phyloP scores from a whole-genome alignment of 2,113 vertebrate species.

The Nansenia antarctica region DNA sequence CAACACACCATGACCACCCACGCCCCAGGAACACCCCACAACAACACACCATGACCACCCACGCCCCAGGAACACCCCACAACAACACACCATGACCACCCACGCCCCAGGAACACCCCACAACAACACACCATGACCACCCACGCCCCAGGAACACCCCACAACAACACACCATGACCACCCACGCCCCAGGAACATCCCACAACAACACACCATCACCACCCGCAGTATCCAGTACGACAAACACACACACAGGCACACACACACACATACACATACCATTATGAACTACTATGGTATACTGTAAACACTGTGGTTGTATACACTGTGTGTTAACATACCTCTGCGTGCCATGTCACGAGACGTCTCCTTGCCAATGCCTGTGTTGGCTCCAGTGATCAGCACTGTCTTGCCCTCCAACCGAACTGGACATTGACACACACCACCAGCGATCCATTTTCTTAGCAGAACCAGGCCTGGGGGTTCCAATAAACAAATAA shows the following conservation, averaged over 20 bases:
- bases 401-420: slow-evolving; percentile 71
- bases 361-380: slow-evolving; percentile 78
- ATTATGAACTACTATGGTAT: neutral
- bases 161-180: slow-evolving; percentile 73
- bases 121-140: slow-evolving; percentile 75
- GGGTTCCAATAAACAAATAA: slow-evolving; percentile 2
- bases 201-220: too few species aligned
- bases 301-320: neutral
- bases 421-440: slow-evolving; percentile 50
- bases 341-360: slow-evolving; percentile 71
- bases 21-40: slow-evolving; percentile 37
- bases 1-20: slow-evolving; percentile 77
- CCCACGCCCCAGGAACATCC: slow-evolving; percentile 53
- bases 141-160: slow-evolving; percentile 47
- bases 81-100: slow-evolving; percentile 75
- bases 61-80: slow-evolving; percentile 41
- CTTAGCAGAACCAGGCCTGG: slow-evolving; percentile 49
- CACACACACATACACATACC: slow-evolving; percentile 8
- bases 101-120: slow-evolving; percentile 47
- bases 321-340: slow-evolving; percentile 23
- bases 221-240: neutral
- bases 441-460: slow-evolving; percentile 69
- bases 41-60: slow-evolving; percentile 76
- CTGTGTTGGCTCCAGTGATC: slow-evolving; percentile 76
- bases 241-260: slow-evolving; percentile 12